Evolutionary conservation across 2,888 invertebrate genomes (phyloP).

Genomic region (Neoitamus cyanurus): DNA sequence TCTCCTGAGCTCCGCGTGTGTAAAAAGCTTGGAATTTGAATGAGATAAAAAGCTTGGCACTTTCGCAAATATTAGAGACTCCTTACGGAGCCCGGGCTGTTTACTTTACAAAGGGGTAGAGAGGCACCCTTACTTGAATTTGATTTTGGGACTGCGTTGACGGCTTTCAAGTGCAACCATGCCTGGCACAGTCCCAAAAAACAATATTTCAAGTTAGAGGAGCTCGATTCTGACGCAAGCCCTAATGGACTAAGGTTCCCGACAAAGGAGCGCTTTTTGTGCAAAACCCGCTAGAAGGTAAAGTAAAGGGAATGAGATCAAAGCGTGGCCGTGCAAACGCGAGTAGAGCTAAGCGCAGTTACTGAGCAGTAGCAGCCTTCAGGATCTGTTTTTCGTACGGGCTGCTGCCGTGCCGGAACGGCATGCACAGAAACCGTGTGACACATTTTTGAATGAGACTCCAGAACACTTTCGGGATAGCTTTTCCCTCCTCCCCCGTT

Average conservation of each 20-base stretch:
- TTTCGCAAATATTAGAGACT: not conserved
- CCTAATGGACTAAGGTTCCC: not conserved
- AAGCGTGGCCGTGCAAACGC: not conserved
- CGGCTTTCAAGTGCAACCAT: not conserved
- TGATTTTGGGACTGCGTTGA: not conserved
- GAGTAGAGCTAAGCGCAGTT: not conserved
- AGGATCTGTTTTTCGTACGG: not conserved
- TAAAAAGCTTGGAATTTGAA: slow-evolving; percentile 13
- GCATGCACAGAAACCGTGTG: not conserved
- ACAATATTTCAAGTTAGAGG: not conserved
- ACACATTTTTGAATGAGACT: not conserved
- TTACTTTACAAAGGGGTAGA: not conserved
- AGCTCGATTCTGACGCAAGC: not conserved
- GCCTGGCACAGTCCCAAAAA: not conserved
- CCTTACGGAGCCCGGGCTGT: not conserved
- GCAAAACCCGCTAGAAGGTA: not conserved
- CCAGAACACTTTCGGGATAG: not conserved
- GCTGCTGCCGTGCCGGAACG: not conserved
- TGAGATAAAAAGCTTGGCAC: not conserved
- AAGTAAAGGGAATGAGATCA: not conserved
- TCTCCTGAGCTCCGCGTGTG: not conserved
- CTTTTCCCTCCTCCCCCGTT: not conserved
- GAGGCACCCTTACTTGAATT: not conserved
- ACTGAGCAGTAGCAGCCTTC: not conserved
- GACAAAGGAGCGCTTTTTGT: not conserved